Percentiles rank a stretch among this genome's conserved stretches.
These are phyloP conservation scores for Oscheius onirici DNA, from an alignment of 2,888 invertebrate species.

Conservation along the genomic window DNA sequence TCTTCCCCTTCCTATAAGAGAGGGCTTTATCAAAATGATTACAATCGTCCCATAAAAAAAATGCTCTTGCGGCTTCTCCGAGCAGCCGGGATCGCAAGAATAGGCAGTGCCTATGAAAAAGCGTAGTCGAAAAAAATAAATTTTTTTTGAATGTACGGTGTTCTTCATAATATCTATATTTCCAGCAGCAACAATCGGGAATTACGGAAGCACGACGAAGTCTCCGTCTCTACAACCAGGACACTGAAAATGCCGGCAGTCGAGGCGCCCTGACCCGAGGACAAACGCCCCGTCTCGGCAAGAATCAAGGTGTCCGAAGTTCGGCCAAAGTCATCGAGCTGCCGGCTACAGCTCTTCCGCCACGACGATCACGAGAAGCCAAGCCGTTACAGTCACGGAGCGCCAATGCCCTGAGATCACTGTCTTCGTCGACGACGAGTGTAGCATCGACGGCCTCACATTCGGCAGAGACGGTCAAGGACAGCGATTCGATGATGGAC, in stretches of 20 bases:
- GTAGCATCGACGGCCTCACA: constrained; percentile 30
- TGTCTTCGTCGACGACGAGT: constrained; percentile 44
- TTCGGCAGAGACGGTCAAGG: not conserved
- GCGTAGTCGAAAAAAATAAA: too few relatives aligned
- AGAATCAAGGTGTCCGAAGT: not conserved
- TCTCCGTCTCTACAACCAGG: constrained; percentile 22
- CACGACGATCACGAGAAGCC: constrained; percentile 27
- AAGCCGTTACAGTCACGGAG: constrained; percentile 48
- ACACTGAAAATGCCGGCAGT: constrained; percentile 27
- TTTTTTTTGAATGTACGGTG: too few relatives aligned
- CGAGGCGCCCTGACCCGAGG: not conserved
- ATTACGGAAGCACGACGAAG: constrained; percentile 24
- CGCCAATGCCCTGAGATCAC: constrained; percentile 45
- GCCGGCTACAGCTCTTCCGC: not conserved
- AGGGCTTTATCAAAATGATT: too few relatives aligned
- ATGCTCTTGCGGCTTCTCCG: too few relatives aligned
- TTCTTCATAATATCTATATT: too few relatives aligned
- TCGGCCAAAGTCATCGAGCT: not conserved
- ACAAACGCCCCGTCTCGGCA: not conserved
- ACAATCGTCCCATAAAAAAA: too few relatives aligned
- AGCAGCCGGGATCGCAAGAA: too few relatives aligned
- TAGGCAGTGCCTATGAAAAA: too few relatives aligned
- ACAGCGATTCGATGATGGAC: not conserved
- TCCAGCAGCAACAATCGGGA: too few relatives aligned
- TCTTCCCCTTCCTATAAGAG: too few relatives aligned